Conservation (phyloP, 2,113 vertebrate species). For the Alces alces region DNA sequence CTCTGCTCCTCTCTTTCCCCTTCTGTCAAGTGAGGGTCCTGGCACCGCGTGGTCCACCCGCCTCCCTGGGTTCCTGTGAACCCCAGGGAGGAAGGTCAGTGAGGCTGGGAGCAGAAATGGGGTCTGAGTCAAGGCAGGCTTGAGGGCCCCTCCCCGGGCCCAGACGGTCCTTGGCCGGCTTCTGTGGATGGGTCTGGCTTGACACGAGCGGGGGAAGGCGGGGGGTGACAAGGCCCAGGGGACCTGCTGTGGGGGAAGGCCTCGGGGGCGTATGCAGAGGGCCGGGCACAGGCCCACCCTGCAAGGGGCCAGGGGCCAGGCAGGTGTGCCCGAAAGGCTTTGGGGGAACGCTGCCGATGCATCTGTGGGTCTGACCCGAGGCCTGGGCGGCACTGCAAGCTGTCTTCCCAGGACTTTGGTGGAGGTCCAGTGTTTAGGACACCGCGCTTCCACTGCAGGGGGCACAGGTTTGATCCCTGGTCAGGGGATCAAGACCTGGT, state of each 20-base stretch:
- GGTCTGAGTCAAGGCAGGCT: background rate
- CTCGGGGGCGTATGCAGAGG: accelerated
- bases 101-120: background rate
- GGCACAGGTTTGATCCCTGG: background rate
- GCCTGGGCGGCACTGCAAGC: background rate
- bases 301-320: background rate
- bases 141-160: background rate
- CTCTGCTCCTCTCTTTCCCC: background rate
- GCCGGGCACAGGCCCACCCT: background rate
- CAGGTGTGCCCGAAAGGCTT: background rate
- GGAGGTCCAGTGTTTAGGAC: background rate
- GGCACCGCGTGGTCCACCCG: accelerated
- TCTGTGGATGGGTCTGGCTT: background rate
- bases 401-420: background rate
- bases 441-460: background rate
- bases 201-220: background rate
- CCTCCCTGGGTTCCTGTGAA: background rate
- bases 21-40: background rate
- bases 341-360: accelerated
- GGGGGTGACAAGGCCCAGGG: background rate
- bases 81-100: background rate
- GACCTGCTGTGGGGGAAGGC: background rate
- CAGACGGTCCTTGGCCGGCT: background rate
- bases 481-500: background rate
- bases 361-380: background rate